Evolutionary conservation across 2,797 vertebrate species (phyloP).

Genomic region (Lacerta viridis): DNA sequence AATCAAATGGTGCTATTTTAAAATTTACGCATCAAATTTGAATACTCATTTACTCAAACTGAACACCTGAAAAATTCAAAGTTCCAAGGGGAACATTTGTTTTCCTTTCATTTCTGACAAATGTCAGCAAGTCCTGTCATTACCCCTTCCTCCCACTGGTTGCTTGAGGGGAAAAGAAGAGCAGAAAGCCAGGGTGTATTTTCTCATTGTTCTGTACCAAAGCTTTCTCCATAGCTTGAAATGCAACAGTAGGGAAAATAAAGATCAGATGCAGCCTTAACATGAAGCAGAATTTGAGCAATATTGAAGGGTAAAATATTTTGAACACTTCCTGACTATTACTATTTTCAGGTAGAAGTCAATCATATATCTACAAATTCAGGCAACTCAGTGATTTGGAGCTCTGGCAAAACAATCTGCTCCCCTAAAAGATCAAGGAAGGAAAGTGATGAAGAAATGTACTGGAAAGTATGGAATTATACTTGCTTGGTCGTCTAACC

Average conservation of each 20-base stretch:
- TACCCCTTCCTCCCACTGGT: background rate
- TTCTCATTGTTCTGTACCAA: constrained; percentile 5
- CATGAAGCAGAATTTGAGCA: background rate
- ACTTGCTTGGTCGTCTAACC: too few relatives aligned
- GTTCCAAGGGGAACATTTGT: constrained; percentile 5
- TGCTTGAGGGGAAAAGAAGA: constrained; percentile 2
- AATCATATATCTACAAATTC: background rate
- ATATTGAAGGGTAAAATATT: background rate
- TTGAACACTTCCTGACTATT: background rate
- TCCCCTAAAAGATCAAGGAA: too few relatives aligned
- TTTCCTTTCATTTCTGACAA: constrained; percentile 7
- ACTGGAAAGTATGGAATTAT: too few relatives aligned
- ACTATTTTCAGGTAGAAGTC: background rate
- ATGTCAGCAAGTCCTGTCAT: background rate
- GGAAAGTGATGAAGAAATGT: too few relatives aligned
- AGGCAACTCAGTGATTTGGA: too few relatives aligned
- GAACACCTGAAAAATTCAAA: constrained; percentile 40
- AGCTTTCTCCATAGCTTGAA: background rate
- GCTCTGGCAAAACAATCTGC: too few relatives aligned
- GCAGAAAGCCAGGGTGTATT: background rate
- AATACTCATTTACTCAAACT: constrained; percentile 33
- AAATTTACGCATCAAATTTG: constrained; percentile 37
- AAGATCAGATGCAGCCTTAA: background rate
- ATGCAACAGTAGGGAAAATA: background rate
- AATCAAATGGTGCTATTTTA: constrained; percentile 37